Percentiles rank a stretch among this genome's conserved stretches.
phyloP scores from a whole-genome alignment of 2,113 vertebrate genomes.

The Eudorcas thomsonii region DNA sequence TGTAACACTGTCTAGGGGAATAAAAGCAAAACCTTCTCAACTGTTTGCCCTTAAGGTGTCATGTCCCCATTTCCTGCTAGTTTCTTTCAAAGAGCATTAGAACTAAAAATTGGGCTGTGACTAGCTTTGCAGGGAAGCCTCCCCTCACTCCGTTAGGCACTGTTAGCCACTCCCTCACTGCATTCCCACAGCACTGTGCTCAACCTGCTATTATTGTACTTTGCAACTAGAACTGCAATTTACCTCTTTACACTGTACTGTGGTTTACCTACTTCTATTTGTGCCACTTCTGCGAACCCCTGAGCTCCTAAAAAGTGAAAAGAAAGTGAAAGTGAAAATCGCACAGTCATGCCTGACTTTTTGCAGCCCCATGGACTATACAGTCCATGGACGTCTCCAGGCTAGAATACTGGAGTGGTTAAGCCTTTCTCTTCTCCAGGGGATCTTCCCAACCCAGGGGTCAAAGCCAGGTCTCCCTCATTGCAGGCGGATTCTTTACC shows the following conservation, averaged over 20 bases:
- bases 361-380: neutral
- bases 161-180: neutral
- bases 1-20: conserved; percentile 34
- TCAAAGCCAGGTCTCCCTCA: neutral
- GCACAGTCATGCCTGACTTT: neutral
- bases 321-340: neutral
- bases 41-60: neutral
- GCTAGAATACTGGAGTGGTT: neutral
- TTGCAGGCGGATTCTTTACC: neutral
- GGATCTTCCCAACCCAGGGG: neutral
- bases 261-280: conserved; percentile 26
- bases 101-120: conserved; percentile 7
- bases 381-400: neutral
- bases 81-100: conserved; percentile 19
- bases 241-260: conserved; percentile 16
- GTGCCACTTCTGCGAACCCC: conserved; percentile 10
- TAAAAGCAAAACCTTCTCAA: conserved; percentile 35
- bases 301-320: conserved; percentile 13
- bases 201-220: neutral
- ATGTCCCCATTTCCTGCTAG: conserved; percentile 9
- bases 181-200: neutral
- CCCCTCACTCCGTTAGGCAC: neutral
- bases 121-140: neutral
- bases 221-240: conserved; percentile 17
- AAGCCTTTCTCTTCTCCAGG: neutral